Evolutionary conservation across 1,140 invertebrate genomes (phyloP).

Genomic region (Magallana gigas): DNA sequence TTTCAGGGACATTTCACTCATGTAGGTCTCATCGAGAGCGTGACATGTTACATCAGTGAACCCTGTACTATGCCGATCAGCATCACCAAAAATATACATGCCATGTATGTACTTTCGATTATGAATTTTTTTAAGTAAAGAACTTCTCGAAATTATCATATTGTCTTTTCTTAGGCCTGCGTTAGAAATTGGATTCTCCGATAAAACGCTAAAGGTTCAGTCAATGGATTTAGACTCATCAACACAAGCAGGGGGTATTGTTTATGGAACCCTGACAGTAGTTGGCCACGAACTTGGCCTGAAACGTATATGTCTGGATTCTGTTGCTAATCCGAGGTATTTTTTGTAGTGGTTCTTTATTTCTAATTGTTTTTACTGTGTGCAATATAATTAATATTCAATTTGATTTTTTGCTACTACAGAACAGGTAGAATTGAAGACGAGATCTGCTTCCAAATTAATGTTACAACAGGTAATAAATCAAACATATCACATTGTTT

Average conservation of each 20-base stretch:
- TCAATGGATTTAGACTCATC: background rate
- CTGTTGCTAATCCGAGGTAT: background rate
- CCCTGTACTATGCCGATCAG: background rate
- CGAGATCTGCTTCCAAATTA: background rate
- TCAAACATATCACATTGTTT: too few species aligned
- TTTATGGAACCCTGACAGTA: background rate
- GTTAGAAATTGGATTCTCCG: background rate
- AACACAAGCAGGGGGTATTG: background rate
- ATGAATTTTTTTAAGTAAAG: background rate
- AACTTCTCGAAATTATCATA: background rate
- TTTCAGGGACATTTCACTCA: slow-evolving; percentile 9
- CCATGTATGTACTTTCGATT: background rate
- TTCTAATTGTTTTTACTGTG: background rate
- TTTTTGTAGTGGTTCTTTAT: too few species aligned
- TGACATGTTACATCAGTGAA: background rate
- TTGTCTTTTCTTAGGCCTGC: background rate
- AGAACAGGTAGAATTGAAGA: background rate
- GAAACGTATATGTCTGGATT: background rate
- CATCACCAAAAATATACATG: background rate
- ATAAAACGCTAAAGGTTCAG: background rate
- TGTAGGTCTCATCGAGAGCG: background rate
- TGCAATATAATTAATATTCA: background rate
- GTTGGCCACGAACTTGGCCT: background rate
- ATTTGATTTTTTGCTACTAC: background rate
- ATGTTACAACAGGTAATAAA: background rate